A percentile compares a stretch with the other conserved stretches of the same genome.
phyloP scores from a whole-genome alignment of 2,797 vertebrate species.

The Acrossocheilus fasciatus region DNA sequence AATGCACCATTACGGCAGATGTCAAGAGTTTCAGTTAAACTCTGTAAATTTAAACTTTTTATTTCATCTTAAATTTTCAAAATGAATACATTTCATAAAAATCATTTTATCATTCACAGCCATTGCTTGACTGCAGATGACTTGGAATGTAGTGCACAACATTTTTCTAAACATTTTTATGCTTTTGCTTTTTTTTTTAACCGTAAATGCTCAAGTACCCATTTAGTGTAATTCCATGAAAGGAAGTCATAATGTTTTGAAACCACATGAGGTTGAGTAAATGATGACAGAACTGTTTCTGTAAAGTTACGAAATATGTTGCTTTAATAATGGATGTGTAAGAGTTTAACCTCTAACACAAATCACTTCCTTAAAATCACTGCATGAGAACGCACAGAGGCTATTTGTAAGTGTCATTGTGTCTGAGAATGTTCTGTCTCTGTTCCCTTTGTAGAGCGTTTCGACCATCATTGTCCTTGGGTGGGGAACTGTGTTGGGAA shows the following conservation, averaged over 20 bases:
- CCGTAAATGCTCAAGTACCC: neutral
- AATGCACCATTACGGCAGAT: neutral
- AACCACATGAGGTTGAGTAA: neutral
- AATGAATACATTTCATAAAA: too few relatives aligned
- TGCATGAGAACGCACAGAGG: neutral
- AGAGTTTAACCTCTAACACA: neutral
- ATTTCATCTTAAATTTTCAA: neutral
- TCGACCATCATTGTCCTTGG: conserved; percentile 98
- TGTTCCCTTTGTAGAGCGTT: conserved; percentile 83
- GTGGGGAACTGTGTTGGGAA: conserved; percentile 97
- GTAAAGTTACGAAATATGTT: neutral
- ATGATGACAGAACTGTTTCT: neutral
- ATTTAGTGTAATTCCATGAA: neutral
- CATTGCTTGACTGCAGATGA: neutral
- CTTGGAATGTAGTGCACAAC: neutral
- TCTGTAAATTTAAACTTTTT: neutral
- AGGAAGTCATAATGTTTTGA: neutral
- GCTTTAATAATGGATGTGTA: neutral
- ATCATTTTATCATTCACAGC: neutral
- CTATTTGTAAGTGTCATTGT: neutral
- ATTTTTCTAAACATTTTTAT: neutral
- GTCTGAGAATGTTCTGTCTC: neutral
- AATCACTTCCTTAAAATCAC: conserved; percentile 1
- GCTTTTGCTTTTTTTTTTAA: neutral
- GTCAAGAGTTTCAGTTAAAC: neutral